phyloP scores from a whole-genome alignment of 2,797 vertebrate genomes.

The Peromyscus aztecus region DNA sequence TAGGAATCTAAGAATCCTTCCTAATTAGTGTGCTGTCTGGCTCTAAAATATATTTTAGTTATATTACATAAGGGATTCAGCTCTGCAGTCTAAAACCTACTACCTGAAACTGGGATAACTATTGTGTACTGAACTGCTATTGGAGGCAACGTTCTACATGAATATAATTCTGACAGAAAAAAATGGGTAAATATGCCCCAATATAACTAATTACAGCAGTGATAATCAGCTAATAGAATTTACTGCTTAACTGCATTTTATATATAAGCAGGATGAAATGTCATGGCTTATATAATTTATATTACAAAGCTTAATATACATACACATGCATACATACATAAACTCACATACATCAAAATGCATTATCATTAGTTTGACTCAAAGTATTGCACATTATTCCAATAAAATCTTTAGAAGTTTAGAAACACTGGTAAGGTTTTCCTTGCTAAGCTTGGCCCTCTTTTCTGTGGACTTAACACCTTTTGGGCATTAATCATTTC shows the following conservation, averaged over 20 bases:
- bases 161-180: slow-evolving; percentile 42
- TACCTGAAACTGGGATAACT: neutral
- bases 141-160: neutral
- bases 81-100: neutral
- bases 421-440: neutral
- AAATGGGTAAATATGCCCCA: neutral
- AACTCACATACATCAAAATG: neutral
- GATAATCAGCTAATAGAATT: neutral
- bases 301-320: neutral
- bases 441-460: neutral
- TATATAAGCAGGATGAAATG: neutral
- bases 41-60: neutral
- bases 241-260: neutral
- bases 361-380: neutral
- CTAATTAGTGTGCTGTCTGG: neutral
- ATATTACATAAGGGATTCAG: neutral
- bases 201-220: neutral
- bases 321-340: neutral
- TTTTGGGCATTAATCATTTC: slow-evolving; percentile 7
- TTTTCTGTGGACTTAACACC: neutral
- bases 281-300: neutral
- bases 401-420: slow-evolving; percentile 34
- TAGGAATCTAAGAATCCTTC: neutral
- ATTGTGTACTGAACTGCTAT: neutral
- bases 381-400: neutral